Base-by-base conservation (phyloP, 2,113 vertebrate genomes). In the Petroica traversi region DNA sequence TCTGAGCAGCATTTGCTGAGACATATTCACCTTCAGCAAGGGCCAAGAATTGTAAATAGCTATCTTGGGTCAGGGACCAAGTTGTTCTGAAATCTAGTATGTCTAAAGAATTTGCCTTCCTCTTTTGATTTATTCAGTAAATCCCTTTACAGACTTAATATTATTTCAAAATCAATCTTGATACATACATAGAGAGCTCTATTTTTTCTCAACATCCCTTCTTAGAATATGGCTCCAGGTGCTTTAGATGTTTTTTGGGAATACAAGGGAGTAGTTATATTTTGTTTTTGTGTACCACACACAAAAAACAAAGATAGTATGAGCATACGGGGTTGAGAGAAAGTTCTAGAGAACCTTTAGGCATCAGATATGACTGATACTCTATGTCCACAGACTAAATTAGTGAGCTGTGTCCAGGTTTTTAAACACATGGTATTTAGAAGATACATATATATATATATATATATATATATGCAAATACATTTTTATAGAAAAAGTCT, bases 1-100 rank as follows among this genome's bases (percentile, higher is more conserved):
- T 97, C 85, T 97, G 92, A 97, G 80, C 52, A 93, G 67, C 79
- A 94, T 98, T 97, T 97, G 96, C 90, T 82, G 80, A 95, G 76
- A 85, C 89, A 96, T 51, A 79, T 54, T 97, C 88, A 96, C 93
- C 54, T 76, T 90, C 68, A 95, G 87, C 84, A 84, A 95, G 95
- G 63, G 51, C 69, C 93, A 68, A 78, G 83, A 95, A 79, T 58
- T 66, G 85, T 55, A 94, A 94, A 93, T 83, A 92, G 25, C 58
- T 92, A 6, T 92, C 66, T 91, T 69, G 67, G 51, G 74, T 96
- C 51, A 89, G 74, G 54, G 54, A 88, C 71, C 17, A 85, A 93
- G 66, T 76, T 89, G 49, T 71, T 95, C 66, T 86, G 62, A 86
- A 85, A 80, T n/a, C 45, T 72, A 88, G 49, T 43, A 64, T 85